Evolutionary conservation across 2,888 invertebrate genomes (phyloP).

Genomic region (Agelastica alni): DNA sequence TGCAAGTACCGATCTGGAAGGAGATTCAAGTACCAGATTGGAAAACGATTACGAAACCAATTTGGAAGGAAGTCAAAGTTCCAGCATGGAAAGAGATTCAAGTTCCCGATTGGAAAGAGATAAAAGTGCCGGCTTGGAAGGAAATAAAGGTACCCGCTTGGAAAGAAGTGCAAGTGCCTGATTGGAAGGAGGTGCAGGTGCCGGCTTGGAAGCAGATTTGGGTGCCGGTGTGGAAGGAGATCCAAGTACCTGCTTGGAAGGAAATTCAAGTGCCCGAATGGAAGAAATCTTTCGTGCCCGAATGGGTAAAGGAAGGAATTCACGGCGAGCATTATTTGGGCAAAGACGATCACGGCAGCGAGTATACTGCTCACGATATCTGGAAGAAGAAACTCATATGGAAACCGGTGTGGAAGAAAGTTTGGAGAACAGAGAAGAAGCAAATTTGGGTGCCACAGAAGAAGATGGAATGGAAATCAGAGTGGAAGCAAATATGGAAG

Average conservation of each 20-base stretch:
- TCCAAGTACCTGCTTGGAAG: slow-evolving; percentile 66
- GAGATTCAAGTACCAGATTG: slow-evolving; percentile 78
- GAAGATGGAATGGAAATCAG: slow-evolving; percentile 66
- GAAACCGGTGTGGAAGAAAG: slow-evolving; percentile 81
- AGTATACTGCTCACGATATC: slow-evolving; percentile 79
- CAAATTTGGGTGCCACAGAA: slow-evolving; percentile 72
- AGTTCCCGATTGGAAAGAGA: slow-evolving; percentile 73
- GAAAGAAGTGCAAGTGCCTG: slow-evolving; percentile 69
- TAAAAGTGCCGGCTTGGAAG: slow-evolving; percentile 72
- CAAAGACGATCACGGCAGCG: slow-evolving; percentile 81
- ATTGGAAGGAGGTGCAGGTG: slow-evolving; percentile 67
- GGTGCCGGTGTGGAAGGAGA: slow-evolving; percentile 69
- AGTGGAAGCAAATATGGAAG: slow-evolving; percentile 67
- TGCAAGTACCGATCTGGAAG: slow-evolving; percentile 77
- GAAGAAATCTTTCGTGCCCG: slow-evolving; percentile 74
- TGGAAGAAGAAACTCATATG: slow-evolving; percentile 83
- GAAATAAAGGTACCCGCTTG: slow-evolving; percentile 72
- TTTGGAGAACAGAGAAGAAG: slow-evolving; percentile 74
- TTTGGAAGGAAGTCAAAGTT: slow-evolving; percentile 81
- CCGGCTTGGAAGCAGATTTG: slow-evolving; percentile 69
- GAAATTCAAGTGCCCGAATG: slow-evolving; percentile 62
- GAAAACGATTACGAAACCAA: slow-evolving; percentile 73
- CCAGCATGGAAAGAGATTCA: slow-evolving; percentile 77
- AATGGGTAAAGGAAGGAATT: slow-evolving; percentile 77
- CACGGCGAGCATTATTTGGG: slow-evolving; percentile 80